A percentile compares a stretch with the other conserved stretches of the same genome.
phyloP scores from a whole-genome alignment of 2,113 vertebrate species.

The Antennarius striatus region DNA sequence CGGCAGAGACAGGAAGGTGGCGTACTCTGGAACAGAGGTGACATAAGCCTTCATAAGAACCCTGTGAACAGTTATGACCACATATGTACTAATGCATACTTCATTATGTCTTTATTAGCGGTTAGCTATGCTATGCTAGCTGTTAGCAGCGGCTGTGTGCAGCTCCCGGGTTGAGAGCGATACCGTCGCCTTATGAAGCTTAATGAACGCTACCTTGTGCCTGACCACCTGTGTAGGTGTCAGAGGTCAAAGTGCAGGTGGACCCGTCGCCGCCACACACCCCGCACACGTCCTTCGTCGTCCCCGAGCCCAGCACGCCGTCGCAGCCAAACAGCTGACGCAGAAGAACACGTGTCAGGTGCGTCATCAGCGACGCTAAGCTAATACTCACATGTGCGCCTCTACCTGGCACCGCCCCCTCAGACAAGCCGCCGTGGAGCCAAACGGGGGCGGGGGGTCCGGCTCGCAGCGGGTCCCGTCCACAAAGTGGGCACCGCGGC shows the following conservation, averaged over 20 bases:
- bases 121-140: no score
- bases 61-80: no score
- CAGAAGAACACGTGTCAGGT: constrained; percentile 12
- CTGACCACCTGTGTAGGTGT: constrained; percentile 83
- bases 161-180: no score
- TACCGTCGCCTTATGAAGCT: no score
- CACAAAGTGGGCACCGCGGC: constrained; percentile 84
- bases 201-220: constrained; percentile 79
- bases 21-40: constrained; percentile 81
- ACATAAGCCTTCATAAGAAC: no score
- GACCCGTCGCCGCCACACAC: constrained; percentile 89
- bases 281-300: constrained; percentile 82
- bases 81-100: no score
- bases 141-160: no score
- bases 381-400: no score
- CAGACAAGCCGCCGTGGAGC: constrained; percentile 81
- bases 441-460: constrained; percentile 24
- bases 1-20: constrained; percentile 87
- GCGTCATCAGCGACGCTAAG: no score
- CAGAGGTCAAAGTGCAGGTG: constrained; percentile 79
- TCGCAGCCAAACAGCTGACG: constrained; percentile 91
- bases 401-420: constrained; percentile 86
- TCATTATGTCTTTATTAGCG: no score
- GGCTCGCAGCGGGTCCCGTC: constrained; percentile 93
- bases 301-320: constrained; percentile 85